Evolutionary conservation across 2,113 vertebrate species (phyloP), one percentile per base, ranked within the genome.

Genomic region (Aptenodytes forsteri): DNA sequence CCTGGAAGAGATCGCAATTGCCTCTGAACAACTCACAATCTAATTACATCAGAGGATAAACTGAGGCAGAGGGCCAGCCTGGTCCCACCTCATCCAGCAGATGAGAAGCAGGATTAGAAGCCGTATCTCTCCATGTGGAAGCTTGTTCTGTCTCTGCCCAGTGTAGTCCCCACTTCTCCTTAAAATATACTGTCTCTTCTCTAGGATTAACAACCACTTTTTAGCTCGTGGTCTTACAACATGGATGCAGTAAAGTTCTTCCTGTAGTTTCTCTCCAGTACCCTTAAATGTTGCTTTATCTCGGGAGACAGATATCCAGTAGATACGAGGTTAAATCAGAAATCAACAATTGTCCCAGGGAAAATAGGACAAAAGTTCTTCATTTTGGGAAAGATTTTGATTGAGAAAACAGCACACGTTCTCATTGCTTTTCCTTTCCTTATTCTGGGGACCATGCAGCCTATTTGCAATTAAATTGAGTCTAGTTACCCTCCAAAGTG

Each of bases 391-490:
- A 67, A 13, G 21, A 46, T 75, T 90, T 80, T 90, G 86, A 87
- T 97, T 80, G 55, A 78, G 71, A 66, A 59, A 73, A n/a, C 23
- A 40, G 52, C 30, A 27, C 65, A 16, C 1, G 4, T 62, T 76
- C 55, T 21, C 38, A 2, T 36, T 52, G 46, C 46, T 47, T 55
- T 40, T 26, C 42, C 83, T 84, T 93, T 44, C 80, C 80, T 49
- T 38, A 49, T 80, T 80, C 73, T 90, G 21, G 2, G 25, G 69
- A 67, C 58, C 10, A 1, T 42, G 90, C 56, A 90, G 88, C 79
- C 83, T 38, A 93, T 97, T 97, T 97, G 96, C 96, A 96, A 97
- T 97, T 96, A 97, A 96, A 96, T 90, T 93, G 95, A 92, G 92
- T 89, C 94, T 94, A 87, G 83, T 97, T 97, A 95, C 93, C 86